A percentile compares a stretch with the other conserved stretches of the same genome.
These are phyloP conservation scores for Dasyurus viverrinus DNA, from an alignment of 2,113 vertebrate species.

Conservation along the genomic window DNA sequence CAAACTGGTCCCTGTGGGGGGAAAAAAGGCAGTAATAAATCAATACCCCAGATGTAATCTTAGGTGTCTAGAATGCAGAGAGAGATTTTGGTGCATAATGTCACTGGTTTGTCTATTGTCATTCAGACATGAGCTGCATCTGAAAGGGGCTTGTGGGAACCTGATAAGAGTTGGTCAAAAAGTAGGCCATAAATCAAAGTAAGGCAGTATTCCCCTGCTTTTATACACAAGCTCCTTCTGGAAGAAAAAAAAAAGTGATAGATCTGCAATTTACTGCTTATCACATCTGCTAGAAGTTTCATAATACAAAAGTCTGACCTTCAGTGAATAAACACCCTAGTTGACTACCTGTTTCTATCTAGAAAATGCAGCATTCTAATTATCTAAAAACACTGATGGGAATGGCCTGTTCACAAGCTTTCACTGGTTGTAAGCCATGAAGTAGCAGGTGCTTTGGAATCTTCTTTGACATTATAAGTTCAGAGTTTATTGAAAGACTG, in stretches of 20 bases:
- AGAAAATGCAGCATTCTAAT: slow-evolving; percentile 73
- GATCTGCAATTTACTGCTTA: slow-evolving; percentile 94
- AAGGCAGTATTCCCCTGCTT: slow-evolving; percentile 90
- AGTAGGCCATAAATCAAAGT: slow-evolving; percentile 96
- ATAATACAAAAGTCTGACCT: slow-evolving; percentile 92
- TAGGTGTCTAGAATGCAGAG: slow-evolving; percentile 94
- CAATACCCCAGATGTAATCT: slow-evolving; percentile 98
- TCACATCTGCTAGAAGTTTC: slow-evolving; percentile 93
- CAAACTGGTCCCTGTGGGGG: slow-evolving; percentile 86
- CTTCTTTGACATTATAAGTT: slow-evolving; percentile 68
- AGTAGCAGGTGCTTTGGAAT: slow-evolving; percentile 67
- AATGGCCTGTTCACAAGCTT: slow-evolving; percentile 68
- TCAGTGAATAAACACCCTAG: slow-evolving; percentile 87
- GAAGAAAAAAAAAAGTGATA: slow-evolving; percentile 84
- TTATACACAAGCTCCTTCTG: slow-evolving; percentile 84
- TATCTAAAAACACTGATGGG: slow-evolving; percentile 55
- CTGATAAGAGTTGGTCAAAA: slow-evolving; percentile 95
- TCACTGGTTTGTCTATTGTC: slow-evolving; percentile 95
- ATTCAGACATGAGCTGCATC: slow-evolving; percentile 94
- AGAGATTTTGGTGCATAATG: slow-evolving; percentile 94
- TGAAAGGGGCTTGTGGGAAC: slow-evolving; percentile 93
- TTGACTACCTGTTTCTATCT: slow-evolving; percentile 82
- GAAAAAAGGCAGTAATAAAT: slow-evolving; percentile 92
- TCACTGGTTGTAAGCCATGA: slow-evolving; percentile 57
- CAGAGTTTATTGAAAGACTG: slow-evolving; percentile 75